Conservation (phyloP, 2,888 invertebrate species). For the Vanessa cardui region DNA sequence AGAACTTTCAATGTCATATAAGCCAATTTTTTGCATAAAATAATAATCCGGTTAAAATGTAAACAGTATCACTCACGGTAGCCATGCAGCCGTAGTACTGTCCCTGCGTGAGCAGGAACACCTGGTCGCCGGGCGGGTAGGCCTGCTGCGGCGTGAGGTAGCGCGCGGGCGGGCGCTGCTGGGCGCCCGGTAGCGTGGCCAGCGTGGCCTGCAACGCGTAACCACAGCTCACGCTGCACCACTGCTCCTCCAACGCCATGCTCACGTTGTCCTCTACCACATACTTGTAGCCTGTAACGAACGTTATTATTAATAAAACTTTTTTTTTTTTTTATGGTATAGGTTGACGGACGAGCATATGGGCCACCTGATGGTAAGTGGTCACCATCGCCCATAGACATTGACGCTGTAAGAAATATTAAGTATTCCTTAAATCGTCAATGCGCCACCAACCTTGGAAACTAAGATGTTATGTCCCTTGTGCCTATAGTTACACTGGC, state of each 20-base stretch:
- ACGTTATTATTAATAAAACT: too few relatives aligned
- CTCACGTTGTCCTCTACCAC: slow-evolving; percentile 81
- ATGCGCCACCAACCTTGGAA: too few relatives aligned
- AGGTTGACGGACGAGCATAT: too few relatives aligned
- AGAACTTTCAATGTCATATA: too few relatives aligned
- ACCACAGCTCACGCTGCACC: slow-evolving; percentile 83
- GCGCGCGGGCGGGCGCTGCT: slow-evolving; percentile 48
- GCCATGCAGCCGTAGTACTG: slow-evolving; percentile 92
- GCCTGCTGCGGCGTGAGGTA: slow-evolving; percentile 71
- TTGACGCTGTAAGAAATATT: too few relatives aligned
- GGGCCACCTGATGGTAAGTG: too few relatives aligned
- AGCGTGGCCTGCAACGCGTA: slow-evolving; percentile 88
- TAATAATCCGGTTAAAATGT: not conserved
- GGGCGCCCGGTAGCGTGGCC: slow-evolving; percentile 72
- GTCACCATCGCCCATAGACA: too few relatives aligned
- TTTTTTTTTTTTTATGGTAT: too few relatives aligned
- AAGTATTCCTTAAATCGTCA: too few relatives aligned
- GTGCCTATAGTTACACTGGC: too few relatives aligned
- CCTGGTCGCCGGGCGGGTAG: slow-evolving; percentile 85
- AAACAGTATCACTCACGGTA: slow-evolving; percentile 86
- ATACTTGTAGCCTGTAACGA: slow-evolving; percentile 65
- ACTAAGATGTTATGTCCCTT: too few relatives aligned
- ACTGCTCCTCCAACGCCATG: slow-evolving; percentile 87
- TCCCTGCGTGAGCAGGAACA: slow-evolving; percentile 89
- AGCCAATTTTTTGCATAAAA: too few relatives aligned